Conservation (phyloP, 2,888 invertebrate species). For the Pristionchus entomophagus region DNA sequence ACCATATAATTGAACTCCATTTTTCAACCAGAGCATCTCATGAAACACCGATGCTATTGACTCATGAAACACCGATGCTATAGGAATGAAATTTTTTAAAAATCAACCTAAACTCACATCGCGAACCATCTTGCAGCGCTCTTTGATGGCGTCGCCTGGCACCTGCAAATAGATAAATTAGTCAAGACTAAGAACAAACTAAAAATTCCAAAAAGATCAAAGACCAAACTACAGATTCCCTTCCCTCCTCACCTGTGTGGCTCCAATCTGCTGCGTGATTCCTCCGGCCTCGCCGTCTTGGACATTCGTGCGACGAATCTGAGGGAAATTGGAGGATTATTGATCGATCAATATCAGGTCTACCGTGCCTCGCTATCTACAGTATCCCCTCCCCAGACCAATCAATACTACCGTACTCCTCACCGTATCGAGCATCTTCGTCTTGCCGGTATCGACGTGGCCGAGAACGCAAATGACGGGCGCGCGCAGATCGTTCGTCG, state of each 20-base stretch:
- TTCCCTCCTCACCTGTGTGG: conserved; percentile 88
- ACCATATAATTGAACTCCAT: too few relatives aligned
- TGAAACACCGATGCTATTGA: too few relatives aligned
- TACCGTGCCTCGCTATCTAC: neutral
- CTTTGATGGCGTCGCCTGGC: conserved; percentile 89
- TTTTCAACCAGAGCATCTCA: too few relatives aligned
- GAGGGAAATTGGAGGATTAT: neutral
- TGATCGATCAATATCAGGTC: neutral
- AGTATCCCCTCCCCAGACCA: neutral
- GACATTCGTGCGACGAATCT: conserved; percentile 79
- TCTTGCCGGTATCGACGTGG: conserved; percentile 99
- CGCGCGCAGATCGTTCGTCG: conserved; percentile 86
- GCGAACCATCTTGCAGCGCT: conserved; percentile 93
- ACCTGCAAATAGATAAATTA: conserved; percentile 50
- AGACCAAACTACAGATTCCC: neutral
- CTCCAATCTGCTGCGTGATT: conserved; percentile 99
- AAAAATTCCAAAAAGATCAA: neutral
- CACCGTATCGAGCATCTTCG: conserved; percentile 95
- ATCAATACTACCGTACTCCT: conserved; percentile 42
- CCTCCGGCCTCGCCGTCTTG: conserved; percentile 91
- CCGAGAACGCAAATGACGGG: conserved; percentile 98
- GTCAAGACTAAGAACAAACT: neutral
- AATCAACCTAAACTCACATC: conserved; percentile 84
- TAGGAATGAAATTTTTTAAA: too few relatives aligned
- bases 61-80: too few relatives aligned